These are phyloP conservation scores for Pollenia griseotomentosa DNA, from an alignment of 2,888 invertebrate genomes.

Conservation along the genomic window DNA sequence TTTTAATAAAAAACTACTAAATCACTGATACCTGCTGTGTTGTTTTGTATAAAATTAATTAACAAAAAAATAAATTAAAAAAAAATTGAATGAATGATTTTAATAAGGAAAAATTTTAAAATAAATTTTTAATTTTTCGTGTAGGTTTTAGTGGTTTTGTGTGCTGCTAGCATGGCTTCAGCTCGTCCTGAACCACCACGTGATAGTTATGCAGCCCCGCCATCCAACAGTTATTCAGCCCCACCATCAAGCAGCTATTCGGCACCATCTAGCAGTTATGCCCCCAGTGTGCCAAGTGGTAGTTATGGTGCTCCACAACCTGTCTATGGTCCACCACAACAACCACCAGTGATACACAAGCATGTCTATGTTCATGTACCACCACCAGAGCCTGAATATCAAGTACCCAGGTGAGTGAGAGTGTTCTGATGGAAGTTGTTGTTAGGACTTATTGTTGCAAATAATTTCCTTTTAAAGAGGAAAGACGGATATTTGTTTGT, in stretches of 20 bases:
- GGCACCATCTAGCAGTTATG: slow-evolving; percentile 80
- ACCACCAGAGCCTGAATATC: slow-evolving; percentile 92
- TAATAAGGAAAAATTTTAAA: not conserved
- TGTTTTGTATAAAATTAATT: slow-evolving; percentile 11
- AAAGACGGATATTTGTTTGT: not conserved
- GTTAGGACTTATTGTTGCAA: not conserved
- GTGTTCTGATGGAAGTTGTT: too few relatives aligned
- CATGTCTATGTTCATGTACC: slow-evolving; percentile 96
- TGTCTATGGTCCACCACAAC: slow-evolving; percentile 89
- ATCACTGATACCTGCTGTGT: slow-evolving; percentile 5
- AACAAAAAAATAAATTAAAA: not conserved
- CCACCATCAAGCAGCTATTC: slow-evolving; percentile 80
- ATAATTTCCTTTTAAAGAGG: slow-evolving; percentile 8
- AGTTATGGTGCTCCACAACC: slow-evolving; percentile 86
- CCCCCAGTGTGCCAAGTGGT: slow-evolving; percentile 84
- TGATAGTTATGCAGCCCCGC: slow-evolving; percentile 80
- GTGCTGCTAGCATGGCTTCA: slow-evolving; percentile 78
- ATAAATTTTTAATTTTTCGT: slow-evolving; percentile 55
- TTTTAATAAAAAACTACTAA: not conserved
- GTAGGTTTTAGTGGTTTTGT: slow-evolving; percentile 81
- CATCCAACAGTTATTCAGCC: slow-evolving; percentile 75
- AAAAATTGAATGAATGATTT: slow-evolving; percentile 5
- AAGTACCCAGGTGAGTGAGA: slow-evolving; percentile 86
- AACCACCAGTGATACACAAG: slow-evolving; percentile 92
- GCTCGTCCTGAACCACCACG: slow-evolving; percentile 83